These are phyloP conservation scores for Drosophila incognita DNA, from an alignment of 2,888 invertebrate genomes.

Conservation along the genomic window DNA sequence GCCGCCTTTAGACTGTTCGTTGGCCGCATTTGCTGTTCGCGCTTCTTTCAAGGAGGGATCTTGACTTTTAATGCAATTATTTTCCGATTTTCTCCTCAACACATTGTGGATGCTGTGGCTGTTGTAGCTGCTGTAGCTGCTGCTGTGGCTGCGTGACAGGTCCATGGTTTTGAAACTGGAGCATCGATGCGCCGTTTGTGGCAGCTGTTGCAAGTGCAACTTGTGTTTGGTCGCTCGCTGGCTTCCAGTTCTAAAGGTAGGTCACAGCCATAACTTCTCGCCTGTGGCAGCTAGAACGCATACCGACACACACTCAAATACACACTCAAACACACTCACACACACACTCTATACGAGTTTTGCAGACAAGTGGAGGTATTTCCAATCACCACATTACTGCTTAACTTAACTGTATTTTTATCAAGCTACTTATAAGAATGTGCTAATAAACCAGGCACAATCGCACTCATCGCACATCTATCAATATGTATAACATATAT, in stretches of 20 bases:
- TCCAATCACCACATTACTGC: slow-evolving; percentile 74
- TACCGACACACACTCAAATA: slow-evolving; percentile 22
- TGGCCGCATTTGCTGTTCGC: slow-evolving; percentile 67
- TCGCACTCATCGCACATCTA: slow-evolving; percentile 16
- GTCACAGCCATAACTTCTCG: slow-evolving; percentile 81
- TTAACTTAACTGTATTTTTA: slow-evolving; percentile 67
- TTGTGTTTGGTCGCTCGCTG: slow-evolving; percentile 35
- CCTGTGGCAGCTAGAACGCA: slow-evolving; percentile 43
- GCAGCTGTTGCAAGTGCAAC: slow-evolving; percentile 46
- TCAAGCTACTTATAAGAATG: slow-evolving; percentile 60
- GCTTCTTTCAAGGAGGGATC: slow-evolving; percentile 70
- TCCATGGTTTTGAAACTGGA: slow-evolving; percentile 79
- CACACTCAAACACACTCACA: slow-evolving; percentile 10
- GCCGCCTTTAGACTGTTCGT: slow-evolving; percentile 28
- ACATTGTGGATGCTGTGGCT: slow-evolving; percentile 28
- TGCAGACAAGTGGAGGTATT: slow-evolving; percentile 49
- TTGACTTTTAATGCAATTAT: slow-evolving; percentile 75
- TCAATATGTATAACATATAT: slow-evolving; percentile 1
- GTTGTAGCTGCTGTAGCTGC: slow-evolving; percentile 48
- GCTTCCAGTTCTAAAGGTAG: slow-evolving; percentile 82
- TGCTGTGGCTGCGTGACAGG: slow-evolving; percentile 77
- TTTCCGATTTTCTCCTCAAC: slow-evolving; percentile 76
- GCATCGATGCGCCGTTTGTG: slow-evolving; percentile 69
- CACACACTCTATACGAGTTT: slow-evolving; percentile 15
- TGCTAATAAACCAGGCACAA: slow-evolving; percentile 60